Evolutionary conservation across 2,888 invertebrate species (phyloP).

Genomic region (Trachelus iudaicus): DNA sequence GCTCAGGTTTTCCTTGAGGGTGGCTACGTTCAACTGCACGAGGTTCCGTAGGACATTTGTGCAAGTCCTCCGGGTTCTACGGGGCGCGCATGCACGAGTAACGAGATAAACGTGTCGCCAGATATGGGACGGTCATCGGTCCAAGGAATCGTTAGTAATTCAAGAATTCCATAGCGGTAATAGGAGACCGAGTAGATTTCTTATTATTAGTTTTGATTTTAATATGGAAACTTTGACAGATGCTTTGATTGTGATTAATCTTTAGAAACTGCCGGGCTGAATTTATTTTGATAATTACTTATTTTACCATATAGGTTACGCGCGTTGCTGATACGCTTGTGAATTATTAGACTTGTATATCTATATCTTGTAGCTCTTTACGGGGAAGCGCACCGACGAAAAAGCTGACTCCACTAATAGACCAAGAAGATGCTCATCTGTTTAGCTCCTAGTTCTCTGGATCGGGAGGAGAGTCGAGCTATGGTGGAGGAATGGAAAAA

Average conservation of each 20-base stretch:
- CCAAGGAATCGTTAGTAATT: background rate
- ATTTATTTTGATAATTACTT: background rate
- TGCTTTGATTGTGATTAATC: background rate
- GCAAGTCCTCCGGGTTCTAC: background rate
- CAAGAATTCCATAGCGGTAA: background rate
- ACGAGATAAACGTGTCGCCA: slow-evolving; percentile 16
- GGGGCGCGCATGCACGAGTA: background rate
- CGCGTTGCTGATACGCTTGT: background rate
- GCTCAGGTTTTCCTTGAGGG: slow-evolving; percentile 14
- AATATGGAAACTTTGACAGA: background rate
- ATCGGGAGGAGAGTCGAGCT: slow-evolving; percentile 10
- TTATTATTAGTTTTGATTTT: background rate
- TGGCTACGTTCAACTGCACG: background rate
- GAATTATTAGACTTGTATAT: background rate
- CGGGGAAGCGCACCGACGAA: slow-evolving; percentile 17
- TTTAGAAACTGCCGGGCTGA: background rate
- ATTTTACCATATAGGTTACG: background rate
- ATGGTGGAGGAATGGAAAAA: slow-evolving; percentile 21
- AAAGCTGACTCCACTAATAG: slow-evolving; percentile 61
- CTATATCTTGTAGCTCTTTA: background rate
- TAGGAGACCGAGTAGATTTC: background rate
- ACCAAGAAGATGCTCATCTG: slow-evolving; percentile 56
- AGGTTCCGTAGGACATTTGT: slow-evolving; percentile 9
- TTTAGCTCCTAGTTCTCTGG: slow-evolving; percentile 38
- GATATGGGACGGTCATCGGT: background rate